Evolutionary conservation across 2,797 vertebrate genomes (phyloP), one percentile per base, ranked within the genome.

Genomic region (Hippocampus kuda): DNA sequence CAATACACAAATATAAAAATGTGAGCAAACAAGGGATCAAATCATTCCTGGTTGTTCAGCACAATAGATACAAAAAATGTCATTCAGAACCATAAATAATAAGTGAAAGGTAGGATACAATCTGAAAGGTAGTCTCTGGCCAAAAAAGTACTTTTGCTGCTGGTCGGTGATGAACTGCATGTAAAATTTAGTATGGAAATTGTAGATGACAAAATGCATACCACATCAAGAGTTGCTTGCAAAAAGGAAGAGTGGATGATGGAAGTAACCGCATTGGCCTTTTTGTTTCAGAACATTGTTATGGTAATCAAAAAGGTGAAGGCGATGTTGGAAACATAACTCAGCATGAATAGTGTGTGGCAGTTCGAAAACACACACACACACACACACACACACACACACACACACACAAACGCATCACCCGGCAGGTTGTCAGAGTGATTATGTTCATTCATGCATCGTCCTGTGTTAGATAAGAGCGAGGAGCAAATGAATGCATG

Each of bases 401-500:
- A 42, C 4, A 24, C 30, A 30, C 30, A 30, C 34, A 34, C 34
- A 34, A 6, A 6, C 34, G 34, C 34, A n/a, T 27, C 42, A 18
- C 63, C 48, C 44, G 26, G 24, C 63, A 65, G 63, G 24, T 27
- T 65, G 63, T 65, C 63, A 65, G 44, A 65, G 44, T 65, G 63
- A 65, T 65, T 65, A 65, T 65, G 63, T 65, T 65, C 44, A 65
- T 65, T 48, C 63, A 46, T 27, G 42, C 44, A 27, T 7, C 44
- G 12, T 48, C 24, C 24, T 26, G 44, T 65, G 63, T 65, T 48
- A 65, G 63, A 48, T 65, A 10, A 27, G 22, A 65, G 63, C 4
- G 44, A 46, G 24, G 34, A 27, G 63, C 42, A 65, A 65, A 65
- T 65, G 63, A 65, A 65, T 65, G 63, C 63, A 27, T 48, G 63